A percentile compares a stretch with the other conserved stretches of the same genome.
Conservation (phyloP, 2,113 vertebrate genomes). For the Sebastes fasciatus region DNA sequence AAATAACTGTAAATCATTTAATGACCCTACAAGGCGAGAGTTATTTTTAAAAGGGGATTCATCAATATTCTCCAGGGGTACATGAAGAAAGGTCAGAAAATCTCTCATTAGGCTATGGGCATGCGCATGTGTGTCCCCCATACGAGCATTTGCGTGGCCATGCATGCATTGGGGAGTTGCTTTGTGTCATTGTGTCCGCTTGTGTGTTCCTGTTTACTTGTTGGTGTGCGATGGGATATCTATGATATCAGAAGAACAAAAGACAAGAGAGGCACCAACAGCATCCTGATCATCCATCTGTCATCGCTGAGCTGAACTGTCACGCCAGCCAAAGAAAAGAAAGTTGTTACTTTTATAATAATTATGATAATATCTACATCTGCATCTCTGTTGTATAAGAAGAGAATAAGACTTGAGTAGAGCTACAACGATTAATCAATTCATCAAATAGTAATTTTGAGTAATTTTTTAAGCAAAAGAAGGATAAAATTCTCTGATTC, state of each 20-base stretch:
- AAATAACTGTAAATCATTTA: slow-evolving; percentile 85
- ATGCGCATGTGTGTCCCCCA: slow-evolving; percentile 34
- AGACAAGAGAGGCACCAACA: not conserved
- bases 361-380: not conserved
- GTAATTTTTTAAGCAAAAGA: no score
- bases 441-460: no score
- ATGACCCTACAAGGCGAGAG: slow-evolving; percentile 82
- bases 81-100: slow-evolving; percentile 82
- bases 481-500: no score
- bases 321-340: not conserved
- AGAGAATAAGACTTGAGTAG: not conserved
- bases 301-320: not conserved
- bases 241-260: not conserved
- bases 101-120: slow-evolving; percentile 78
- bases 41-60: slow-evolving; percentile 86
- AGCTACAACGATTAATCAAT: no score
- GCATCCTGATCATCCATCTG: slow-evolving; percentile 5
- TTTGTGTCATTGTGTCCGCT: slow-evolving; percentile 45
- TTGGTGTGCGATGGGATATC: not conserved
- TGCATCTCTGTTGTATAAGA: not conserved
- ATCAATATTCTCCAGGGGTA: slow-evolving; percentile 85
- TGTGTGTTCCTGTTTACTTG: slow-evolving; percentile 31
- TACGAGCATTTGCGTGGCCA: slow-evolving; percentile 39
- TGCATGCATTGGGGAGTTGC: slow-evolving; percentile 39
- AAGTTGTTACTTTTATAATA: not conserved